Conservation (phyloP, 2,888 invertebrate species). For the Cryptocephalus moraei region DNA sequence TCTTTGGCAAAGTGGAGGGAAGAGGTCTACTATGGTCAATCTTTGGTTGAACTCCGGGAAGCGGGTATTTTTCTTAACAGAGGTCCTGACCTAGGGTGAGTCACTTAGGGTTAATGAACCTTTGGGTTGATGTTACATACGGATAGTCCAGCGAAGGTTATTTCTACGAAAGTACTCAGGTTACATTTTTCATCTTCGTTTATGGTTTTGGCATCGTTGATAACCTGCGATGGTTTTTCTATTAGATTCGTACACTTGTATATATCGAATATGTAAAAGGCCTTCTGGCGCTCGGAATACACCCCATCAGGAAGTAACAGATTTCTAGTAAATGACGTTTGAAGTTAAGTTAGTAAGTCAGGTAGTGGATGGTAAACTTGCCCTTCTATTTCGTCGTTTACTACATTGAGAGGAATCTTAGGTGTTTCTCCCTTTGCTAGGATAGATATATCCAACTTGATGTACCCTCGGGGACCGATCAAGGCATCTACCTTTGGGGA, state of each 20-base stretch:
- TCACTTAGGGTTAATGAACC: not conserved
- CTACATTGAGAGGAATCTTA: conserved; percentile 42
- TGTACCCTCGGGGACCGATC: conserved; percentile 57
- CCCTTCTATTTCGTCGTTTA: conserved; percentile 64
- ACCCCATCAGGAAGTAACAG: conserved; percentile 52
- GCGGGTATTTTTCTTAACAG: conserved; percentile 47
- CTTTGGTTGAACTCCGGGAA: conserved; percentile 68
- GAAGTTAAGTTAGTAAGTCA: not conserved
- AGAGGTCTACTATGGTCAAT: conserved; percentile 68
- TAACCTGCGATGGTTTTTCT: conserved; percentile 9
- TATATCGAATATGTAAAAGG: conserved; percentile 47
- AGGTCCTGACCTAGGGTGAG: conserved; percentile 43
- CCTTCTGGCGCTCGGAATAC: conserved; percentile 38
- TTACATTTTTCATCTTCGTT: conserved; percentile 26
- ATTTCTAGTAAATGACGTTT: conserved; percentile 43
- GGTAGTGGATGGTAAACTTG: conserved; percentile 27
- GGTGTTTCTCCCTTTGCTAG: conserved; percentile 58
- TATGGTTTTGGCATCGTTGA: conserved; percentile 33
- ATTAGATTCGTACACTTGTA: conserved; percentile 39
- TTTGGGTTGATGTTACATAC: conserved; percentile 30
- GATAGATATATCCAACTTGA: conserved; percentile 73
- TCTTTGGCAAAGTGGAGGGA: conserved; percentile 68
- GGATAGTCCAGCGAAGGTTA: conserved; percentile 53
- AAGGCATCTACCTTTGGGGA: conserved; percentile 42
- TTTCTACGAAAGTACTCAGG: conserved; percentile 43